Conservation (phyloP, 2,113 vertebrate genomes). For the Eurypyga helias region DNA sequence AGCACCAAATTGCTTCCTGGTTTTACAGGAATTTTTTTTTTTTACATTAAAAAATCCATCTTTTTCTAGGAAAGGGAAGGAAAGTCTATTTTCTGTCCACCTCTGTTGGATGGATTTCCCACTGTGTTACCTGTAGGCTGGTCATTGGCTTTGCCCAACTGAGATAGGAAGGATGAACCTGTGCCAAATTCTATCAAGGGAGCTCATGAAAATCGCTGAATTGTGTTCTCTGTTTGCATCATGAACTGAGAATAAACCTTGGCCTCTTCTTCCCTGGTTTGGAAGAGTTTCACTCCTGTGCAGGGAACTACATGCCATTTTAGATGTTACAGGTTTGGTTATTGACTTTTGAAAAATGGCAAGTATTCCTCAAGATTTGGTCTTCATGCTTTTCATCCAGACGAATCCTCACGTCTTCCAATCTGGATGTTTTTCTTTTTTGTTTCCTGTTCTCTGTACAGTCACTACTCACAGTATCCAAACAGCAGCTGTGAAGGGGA, state of each 20-base stretch:
- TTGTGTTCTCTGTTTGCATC: neutral
- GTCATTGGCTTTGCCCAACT: neutral
- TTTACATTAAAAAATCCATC: neutral
- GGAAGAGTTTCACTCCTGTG: neutral
- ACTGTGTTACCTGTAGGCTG: neutral
- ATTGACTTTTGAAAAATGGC: neutral
- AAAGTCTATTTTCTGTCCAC: neutral
- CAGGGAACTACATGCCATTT: neutral
- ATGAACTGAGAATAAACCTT: neutral
- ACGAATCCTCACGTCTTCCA: neutral
- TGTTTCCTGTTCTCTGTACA: neutral
- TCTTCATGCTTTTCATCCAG: neutral
- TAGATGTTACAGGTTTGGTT: neutral
- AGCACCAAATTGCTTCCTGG: neutral
- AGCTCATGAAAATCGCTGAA: neutral
- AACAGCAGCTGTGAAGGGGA: neutral
- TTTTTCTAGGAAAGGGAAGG: neutral
- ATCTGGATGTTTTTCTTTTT: neutral
- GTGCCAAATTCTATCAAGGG: neutral
- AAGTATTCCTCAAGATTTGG: neutral
- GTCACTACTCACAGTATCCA: neutral
- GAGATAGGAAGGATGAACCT: neutral
- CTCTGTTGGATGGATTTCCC: neutral
- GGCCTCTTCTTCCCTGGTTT: neutral
- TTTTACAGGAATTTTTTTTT: neutral